A percentile compares a stretch with the other conserved stretches of the same genome.
phyloP scores from a whole-genome alignment of 30 jellyfish, hydroid and myxozoan genomes.

The Sanderia malayensis region DNA sequence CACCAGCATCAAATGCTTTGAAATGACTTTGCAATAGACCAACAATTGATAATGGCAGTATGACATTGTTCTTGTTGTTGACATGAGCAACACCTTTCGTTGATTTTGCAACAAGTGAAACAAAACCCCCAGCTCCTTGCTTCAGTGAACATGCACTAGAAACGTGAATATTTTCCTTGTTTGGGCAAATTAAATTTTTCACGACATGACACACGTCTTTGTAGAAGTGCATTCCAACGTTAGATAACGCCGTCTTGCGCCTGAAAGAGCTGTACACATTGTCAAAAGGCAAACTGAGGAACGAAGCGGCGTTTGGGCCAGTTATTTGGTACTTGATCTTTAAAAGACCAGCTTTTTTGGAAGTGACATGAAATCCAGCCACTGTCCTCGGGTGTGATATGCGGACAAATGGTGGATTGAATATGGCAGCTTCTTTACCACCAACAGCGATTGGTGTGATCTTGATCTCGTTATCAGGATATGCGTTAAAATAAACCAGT shows the following conservation, averaged over 20 bases:
- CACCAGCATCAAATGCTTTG: background rate
- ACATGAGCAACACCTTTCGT: too few species aligned
- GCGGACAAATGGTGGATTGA: constrained; percentile 16
- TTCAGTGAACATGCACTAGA: background rate
- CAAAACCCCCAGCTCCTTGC: background rate
- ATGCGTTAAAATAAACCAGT: constrained; percentile 1
- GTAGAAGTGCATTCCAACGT: background rate
- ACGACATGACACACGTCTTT: background rate
- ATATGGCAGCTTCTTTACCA: background rate
- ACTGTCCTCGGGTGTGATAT: background rate
- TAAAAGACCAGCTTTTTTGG: constrained; percentile 23
- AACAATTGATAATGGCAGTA: constrained; percentile 9
- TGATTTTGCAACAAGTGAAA: background rate
- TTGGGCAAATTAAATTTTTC: background rate
- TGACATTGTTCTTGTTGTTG: background rate
- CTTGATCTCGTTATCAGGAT: constrained; percentile 13
- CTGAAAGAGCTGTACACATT: background rate
- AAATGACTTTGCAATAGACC: background rate
- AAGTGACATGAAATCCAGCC: constrained; percentile 16
- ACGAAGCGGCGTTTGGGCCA: constrained; percentile 23
- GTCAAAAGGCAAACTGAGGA: background rate
- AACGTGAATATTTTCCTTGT: background rate
- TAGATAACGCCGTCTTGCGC: background rate
- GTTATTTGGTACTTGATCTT: constrained; percentile 2
- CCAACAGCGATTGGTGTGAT: constrained; percentile 16